Conservation (phyloP, 2,113 vertebrate species). For the Platycercus adscitus region DNA sequence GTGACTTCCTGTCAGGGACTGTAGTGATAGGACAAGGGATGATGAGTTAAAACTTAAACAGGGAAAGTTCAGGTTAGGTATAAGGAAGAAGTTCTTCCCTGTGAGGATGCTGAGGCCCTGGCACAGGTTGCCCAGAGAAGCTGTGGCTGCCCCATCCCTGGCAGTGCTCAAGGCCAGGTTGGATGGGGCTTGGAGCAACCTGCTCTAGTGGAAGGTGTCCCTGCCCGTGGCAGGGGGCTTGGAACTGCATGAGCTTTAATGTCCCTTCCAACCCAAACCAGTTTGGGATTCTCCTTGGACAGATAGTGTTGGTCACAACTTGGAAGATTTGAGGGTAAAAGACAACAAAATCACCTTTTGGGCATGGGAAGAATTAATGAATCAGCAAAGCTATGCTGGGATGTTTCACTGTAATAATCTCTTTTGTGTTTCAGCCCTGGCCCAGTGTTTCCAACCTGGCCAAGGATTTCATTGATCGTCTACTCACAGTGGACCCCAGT, state of each 20-base stretch:
- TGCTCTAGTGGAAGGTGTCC: background rate
- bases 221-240: background rate
- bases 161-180: background rate
- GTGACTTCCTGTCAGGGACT: background rate
- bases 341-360: background rate
- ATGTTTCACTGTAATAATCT: background rate
- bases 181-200: background rate
- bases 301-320: background rate
- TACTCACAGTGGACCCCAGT: constrained; percentile 91
- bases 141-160: background rate
- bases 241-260: background rate
- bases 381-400: background rate
- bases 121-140: background rate
- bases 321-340: background rate
- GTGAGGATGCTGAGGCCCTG: background rate
- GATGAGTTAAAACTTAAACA: background rate
- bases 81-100: background rate
- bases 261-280: background rate
- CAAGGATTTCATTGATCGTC: constrained; percentile 96
- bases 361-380: background rate
- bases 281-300: background rate
- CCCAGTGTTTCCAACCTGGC: constrained; percentile 97
- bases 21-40: background rate
- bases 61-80: background rate
- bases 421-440: constrained; percentile 86